Base-by-base conservation (phyloP, 2,888 invertebrate species). In the Drosophila kambysellisi region DNA sequence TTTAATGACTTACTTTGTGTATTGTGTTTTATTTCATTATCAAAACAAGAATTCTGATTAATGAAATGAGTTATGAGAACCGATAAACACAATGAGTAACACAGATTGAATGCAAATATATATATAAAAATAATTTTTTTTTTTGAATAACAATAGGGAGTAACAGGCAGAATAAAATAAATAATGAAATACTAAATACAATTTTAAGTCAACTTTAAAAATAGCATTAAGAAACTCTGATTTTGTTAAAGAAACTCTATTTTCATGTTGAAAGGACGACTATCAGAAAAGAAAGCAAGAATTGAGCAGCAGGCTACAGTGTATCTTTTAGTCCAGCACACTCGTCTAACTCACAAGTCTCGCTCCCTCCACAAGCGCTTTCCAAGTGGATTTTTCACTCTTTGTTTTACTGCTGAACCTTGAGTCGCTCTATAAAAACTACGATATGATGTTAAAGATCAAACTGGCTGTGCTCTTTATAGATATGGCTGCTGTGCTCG, bases 401-500 rank as follows among this genome's bases (percentile, higher is more conserved):
- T 25, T 15, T 8, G 15, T 15, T 37, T 33, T 67, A 53, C 51
- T 68, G 53, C 46, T 25, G n/a, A 7, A 7, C n/a, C 30, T 58
- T n/a, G 17, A n/a, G 1, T 25, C 12, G 4, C 5, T 1, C 11
- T 29, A 4, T 3, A 12, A 5, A 35, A 30, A 35, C 8, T 25
- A 17, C 17, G 25, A 20, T 35, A 56, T 29, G 17, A 12, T 17
- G 30, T 7, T 46, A 29, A 30, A 12, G 61, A 57, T 33, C 29
- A 41, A 29, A 5, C 33, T 57, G 48, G 51, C 54, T 50, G 62
- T 72, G 60, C 11, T 37, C 39, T 56, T 43, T 76, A 59, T 93
- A 95, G 93, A 94, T 94, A 85, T 96, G 96, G 94, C 94, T 98
- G 80, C 94, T 98, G 32, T 96, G 96, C 86, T 97, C 98, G 69